phyloP scores from a whole-genome alignment of 2,113 vertebrate genomes.

The Passer montanus region DNA sequence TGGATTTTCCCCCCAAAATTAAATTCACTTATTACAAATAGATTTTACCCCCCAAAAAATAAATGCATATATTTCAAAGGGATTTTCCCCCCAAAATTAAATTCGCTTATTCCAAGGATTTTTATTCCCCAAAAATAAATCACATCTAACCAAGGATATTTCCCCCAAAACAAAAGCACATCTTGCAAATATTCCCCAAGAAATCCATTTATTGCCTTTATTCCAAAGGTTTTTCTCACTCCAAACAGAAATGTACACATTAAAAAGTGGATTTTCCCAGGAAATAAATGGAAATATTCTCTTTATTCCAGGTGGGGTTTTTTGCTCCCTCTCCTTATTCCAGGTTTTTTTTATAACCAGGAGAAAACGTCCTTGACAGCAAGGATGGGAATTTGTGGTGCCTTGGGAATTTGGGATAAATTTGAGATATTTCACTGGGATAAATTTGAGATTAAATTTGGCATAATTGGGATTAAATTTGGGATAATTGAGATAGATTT shows the following conservation, averaged over 20 bases:
- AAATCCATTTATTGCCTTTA: background rate
- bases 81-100: background rate
- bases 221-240: background rate
- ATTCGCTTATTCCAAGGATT: background rate
- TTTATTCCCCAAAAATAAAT: background rate
- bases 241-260: background rate
- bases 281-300: background rate
- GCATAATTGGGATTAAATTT: background rate
- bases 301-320: background rate
- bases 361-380: background rate
- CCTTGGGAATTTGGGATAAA: background rate
- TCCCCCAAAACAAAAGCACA: background rate
- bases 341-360: too few species aligned
- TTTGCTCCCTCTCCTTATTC: background rate
- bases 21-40: background rate
- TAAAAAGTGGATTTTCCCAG: background rate
- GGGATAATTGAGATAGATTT: background rate
- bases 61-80: background rate
- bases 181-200: background rate
- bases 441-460: background rate
- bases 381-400: background rate
- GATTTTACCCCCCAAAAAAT: too few species aligned
- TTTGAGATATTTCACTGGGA: background rate
- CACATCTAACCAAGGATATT: background rate
- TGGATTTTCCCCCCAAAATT: background rate